Evolutionary conservation across 2,113 vertebrate species (phyloP).

Genomic region (Passer domesticus): DNA sequence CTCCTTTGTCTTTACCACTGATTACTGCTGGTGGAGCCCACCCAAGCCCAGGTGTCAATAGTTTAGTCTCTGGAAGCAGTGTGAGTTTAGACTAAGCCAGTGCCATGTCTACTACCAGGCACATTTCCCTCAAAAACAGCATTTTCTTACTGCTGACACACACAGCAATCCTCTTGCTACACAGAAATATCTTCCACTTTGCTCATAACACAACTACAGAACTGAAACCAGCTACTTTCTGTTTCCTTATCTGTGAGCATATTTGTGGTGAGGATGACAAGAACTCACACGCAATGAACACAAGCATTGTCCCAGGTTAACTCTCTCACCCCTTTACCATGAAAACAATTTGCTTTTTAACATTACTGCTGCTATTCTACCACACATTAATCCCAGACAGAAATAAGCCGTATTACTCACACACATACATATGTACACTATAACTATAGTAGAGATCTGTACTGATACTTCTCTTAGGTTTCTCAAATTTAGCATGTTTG

Average conservation of each 20-base stretch:
- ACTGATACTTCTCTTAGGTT: not conserved
- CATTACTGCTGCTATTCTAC: not conserved
- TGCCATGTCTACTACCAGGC: not conserved
- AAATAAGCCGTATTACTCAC: not conserved
- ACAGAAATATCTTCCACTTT: not conserved
- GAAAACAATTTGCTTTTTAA: not conserved
- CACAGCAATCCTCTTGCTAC: not conserved
- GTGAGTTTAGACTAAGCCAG: not conserved
- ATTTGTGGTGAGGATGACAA: not conserved
- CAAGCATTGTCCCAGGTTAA: not conserved
- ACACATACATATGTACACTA: not conserved
- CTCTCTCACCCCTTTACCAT: not conserved
- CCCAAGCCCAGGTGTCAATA: not conserved
- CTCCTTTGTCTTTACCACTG: not conserved
- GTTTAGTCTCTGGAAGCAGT: not conserved
- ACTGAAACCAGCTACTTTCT: not conserved
- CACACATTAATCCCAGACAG: not conserved
- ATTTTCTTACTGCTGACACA: not conserved
- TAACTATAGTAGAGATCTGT: not conserved
- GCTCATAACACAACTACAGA: not conserved
- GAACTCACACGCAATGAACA: not conserved
- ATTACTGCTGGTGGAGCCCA: not conserved
- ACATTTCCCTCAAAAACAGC: not conserved
- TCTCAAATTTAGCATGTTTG: not conserved
- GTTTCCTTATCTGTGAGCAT: not conserved